Conservation (phyloP, 1,140 invertebrate genomes). For the Drosophila oshimai region DNA sequence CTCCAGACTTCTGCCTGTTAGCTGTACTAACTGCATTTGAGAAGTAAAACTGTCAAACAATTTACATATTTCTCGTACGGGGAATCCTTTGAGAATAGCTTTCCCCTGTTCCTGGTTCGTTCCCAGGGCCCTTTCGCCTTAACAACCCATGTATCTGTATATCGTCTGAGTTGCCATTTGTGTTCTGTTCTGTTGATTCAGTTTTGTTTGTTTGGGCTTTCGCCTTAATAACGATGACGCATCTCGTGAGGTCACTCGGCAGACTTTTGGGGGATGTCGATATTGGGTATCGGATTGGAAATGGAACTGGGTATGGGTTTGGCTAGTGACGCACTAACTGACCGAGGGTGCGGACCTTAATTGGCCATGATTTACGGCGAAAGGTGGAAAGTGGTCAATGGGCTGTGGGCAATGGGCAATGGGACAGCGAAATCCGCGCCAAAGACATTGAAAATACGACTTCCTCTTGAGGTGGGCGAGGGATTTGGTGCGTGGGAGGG, state of each 20-base stretch:
- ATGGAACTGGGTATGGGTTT: slow-evolving; percentile 16
- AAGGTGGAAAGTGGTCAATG: neutral
- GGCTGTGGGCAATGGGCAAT: slow-evolving; percentile 10
- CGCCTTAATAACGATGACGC: slow-evolving; percentile 69
- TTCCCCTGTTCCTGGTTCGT: neutral
- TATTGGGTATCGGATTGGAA: slow-evolving; percentile 20
- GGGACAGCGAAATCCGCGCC: slow-evolving; percentile 14
- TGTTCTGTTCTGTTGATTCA: slow-evolving; percentile 37
- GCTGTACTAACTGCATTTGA: no score
- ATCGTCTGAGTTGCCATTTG: neutral
- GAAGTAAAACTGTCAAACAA: no score
- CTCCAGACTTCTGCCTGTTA: no score
- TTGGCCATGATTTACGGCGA: slow-evolving; percentile 60
- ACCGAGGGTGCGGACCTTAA: slow-evolving; percentile 39
- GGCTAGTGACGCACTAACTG: slow-evolving; percentile 53
- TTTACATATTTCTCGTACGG: no score
- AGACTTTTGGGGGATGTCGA: slow-evolving; percentile 38
- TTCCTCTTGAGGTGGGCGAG: slow-evolving; percentile 21
- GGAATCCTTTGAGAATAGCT: neutral
- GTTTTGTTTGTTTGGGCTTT: slow-evolving; percentile 20
- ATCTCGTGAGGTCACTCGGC: slow-evolving; percentile 64
- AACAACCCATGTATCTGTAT: neutral
- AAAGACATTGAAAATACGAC: slow-evolving; percentile 62
- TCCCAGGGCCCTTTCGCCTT: neutral
- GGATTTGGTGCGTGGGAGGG: neutral